Evolutionary conservation across 2,113 vertebrate genomes (phyloP).

Genomic region (Kryptolebias marmoratus): DNA sequence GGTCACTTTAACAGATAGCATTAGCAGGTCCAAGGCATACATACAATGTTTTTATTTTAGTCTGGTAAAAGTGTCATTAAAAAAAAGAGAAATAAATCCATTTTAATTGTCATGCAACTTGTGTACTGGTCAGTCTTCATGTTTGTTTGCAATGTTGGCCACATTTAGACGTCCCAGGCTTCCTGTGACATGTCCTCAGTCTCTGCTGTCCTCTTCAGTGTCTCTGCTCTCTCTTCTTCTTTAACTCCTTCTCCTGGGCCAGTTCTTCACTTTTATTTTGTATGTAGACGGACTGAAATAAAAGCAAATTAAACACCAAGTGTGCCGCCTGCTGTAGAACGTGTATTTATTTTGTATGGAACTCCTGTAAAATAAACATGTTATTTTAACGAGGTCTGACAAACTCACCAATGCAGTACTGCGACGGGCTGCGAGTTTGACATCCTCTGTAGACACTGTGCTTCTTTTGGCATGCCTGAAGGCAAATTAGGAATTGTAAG

Average conservation of each 20-base stretch:
- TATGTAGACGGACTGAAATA: constrained; percentile 77
- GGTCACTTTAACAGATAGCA: too few species aligned
- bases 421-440: constrained; percentile 90
- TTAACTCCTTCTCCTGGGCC: constrained; percentile 74
- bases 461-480: constrained; percentile 91
- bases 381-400: not conserved
- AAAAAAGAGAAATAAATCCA: not conserved
- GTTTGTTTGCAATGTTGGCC: constrained; percentile 49
- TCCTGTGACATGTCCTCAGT: constrained; percentile 57
- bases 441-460: constrained; percentile 88
- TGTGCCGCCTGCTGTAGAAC: constrained; percentile 48
- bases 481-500: constrained; percentile 13
- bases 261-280: constrained; percentile 81
- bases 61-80: too few species aligned
- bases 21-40: too few species aligned
- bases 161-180: constrained; percentile 26
- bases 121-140: constrained; percentile 31
- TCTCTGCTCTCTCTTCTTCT: constrained; percentile 77
- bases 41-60: not conserved
- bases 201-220: constrained; percentile 63
- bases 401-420: constrained; percentile 89
- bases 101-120: not conserved
- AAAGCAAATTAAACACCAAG: constrained; percentile 44
- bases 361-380: not conserved
- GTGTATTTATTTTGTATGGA: not conserved